A percentile compares a stretch with the other conserved stretches of the same genome.
phyloP scores from a whole-genome alignment of 2,888 invertebrate genomes.

The Perizoma affinitatum region DNA sequence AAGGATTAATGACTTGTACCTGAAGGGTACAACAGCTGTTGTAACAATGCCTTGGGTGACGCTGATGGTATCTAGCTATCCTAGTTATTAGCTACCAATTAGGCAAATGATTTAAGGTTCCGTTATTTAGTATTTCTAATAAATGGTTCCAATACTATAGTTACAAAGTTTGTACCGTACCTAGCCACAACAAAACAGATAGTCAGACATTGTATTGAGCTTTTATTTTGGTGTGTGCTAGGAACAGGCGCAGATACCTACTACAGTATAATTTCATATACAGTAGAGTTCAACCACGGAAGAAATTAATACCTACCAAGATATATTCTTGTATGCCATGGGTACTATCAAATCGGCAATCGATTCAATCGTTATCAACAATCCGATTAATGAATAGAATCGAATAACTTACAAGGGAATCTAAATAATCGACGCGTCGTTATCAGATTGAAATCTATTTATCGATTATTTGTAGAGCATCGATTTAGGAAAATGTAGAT shows the following conservation, averaged over 20 bases:
- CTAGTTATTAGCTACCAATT: conserved; percentile 69
- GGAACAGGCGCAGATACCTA: no score
- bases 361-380: conserved; percentile 73
- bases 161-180: background rate
- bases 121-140: conserved; percentile 8
- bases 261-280: no score
- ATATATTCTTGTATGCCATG: no score
- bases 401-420: conserved; percentile 77
- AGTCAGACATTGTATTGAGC: background rate
- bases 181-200: conserved; percentile 36
- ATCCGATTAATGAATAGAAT: conserved; percentile 78
- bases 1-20: conserved; percentile 60
- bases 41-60: conserved; percentile 55
- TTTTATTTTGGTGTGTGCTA: no score
- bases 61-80: conserved; percentile 68
- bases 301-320: no score
- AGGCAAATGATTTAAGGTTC: conserved; percentile 67
- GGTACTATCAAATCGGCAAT: conserved; percentile 58
- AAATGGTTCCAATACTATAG: conserved; percentile 2
- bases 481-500: conserved; percentile 13
- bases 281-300: no score
- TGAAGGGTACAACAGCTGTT: conserved; percentile 27
- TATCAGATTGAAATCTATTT: conserved; percentile 76
- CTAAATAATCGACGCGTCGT: conserved; percentile 80
- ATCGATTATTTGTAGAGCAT: conserved; percentile 55